A percentile compares a stretch with the other conserved stretches of the same genome.
phyloP scores from a whole-genome alignment of 2,888 invertebrate genomes.

The Rhaphigaster nebulosa region DNA sequence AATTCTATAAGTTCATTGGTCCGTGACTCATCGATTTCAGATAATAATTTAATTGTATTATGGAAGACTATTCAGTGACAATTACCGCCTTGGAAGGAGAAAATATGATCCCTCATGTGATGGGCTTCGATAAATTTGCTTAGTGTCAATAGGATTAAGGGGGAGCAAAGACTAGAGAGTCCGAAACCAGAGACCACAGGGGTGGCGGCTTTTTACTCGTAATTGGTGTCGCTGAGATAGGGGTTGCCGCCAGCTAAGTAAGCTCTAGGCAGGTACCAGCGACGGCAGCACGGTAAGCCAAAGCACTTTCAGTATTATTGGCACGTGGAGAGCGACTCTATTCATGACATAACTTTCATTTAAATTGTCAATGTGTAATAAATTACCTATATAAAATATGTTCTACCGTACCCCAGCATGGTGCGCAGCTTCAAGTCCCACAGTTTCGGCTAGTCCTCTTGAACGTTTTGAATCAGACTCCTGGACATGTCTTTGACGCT shows the following conservation, averaged over 20 bases:
- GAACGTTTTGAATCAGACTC: conserved; percentile 13
- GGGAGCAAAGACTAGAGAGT: conserved; percentile 45
- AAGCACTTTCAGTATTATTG: conserved; percentile 37
- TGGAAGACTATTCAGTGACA: conserved; percentile 3
- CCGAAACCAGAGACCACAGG: conserved; percentile 48
- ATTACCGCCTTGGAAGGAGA: conserved; percentile 45
- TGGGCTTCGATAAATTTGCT: conserved; percentile 55
- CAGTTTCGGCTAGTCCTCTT: conserved; percentile 4
- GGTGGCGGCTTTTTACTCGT: conserved; percentile 58
- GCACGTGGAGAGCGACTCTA: conserved; percentile 59
- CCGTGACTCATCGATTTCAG: conserved; percentile 24
- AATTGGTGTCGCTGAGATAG: conserved; percentile 64
- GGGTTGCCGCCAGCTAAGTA: conserved; percentile 60
- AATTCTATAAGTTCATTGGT: background rate
- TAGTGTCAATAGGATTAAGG: conserved; percentile 56
- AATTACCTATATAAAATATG: background rate
- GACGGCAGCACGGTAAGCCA: conserved; percentile 57
- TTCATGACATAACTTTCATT: conserved; percentile 57
- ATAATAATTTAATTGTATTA: background rate
- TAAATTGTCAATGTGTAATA: conserved; percentile 28
- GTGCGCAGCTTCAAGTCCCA: conserved; percentile 35
- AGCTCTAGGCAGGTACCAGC: conserved; percentile 57
- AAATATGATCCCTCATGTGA: conserved; percentile 49
- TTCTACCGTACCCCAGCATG: background rate
- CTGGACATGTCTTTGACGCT: background rate